Base-by-base conservation (phyloP, 2,888 invertebrate species). In the Pterostichus madidus region DNA sequence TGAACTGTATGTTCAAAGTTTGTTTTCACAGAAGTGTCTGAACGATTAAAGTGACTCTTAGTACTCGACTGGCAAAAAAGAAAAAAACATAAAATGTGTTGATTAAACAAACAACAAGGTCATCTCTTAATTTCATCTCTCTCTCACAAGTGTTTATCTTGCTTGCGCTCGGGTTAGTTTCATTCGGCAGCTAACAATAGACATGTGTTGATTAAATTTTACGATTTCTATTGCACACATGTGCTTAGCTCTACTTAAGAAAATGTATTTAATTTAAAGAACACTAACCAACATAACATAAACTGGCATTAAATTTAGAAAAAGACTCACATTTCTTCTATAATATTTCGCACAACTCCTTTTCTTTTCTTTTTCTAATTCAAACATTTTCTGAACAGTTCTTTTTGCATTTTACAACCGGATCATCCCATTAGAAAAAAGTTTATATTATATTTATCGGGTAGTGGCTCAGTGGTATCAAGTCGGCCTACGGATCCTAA, bases 41-140 rank as follows among this genome's bases (percentile, higher is more conserved):
- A 39, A 39, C 39, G 39, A 39, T 5, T 39, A 39, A 39, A 71
- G 39, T 71, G 44, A 44, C 68, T 71, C 68, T 39, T 56, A 24
- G 1, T 24, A 35, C 13, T 7, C 64, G 39, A 71, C 68, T 64
- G 35, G 35, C 5, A 64, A 31, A 31, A 64, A 35, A 32, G 59
- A 32, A 64, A 64, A 64, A 64, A 64, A 13, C 64, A 64, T 64
- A 64, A 56, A 44, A 71, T 56, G 53, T 76, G 76, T 76, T 76
- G 56, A 56, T 52, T 76, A 76, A 76, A 76, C 76, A 76, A 76
- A 53, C 32, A 76, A 15, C 76, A 76, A 76, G 75, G 75, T 52
- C 56, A 76, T 76, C 17, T 76, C 10, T 53, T 35, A 8, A 35
- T 31, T 35, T 13, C 53, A 17, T 76, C 56, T 56, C 35, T n/a